Percentiles rank a stretch among this genome's conserved stretches.
Conservation (phyloP, 2,888 invertebrate species). For the Alsophila aescularia region DNA sequence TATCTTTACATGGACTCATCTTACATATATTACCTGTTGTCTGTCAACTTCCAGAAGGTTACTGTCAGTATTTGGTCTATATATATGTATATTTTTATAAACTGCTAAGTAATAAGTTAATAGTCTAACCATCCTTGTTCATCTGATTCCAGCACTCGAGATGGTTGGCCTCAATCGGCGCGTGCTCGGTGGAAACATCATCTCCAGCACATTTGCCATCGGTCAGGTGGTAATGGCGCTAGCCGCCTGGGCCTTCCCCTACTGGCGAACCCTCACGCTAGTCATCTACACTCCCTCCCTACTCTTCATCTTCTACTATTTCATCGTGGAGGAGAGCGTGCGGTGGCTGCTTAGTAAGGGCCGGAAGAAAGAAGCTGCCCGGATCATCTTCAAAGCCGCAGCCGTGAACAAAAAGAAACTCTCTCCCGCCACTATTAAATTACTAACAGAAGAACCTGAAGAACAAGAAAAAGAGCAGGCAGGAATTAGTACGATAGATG, state of each 20-base stretch:
- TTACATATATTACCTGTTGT: no score
- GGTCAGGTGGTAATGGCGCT: constrained; percentile 87
- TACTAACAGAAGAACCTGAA: constrained; percentile 40
- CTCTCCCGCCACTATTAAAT: constrained; percentile 56
- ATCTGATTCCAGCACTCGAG: constrained; percentile 84
- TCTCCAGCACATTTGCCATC: constrained; percentile 86
- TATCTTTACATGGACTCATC: no score
- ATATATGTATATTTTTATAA: no score
- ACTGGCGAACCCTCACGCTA: constrained; percentile 87
- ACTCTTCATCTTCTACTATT: constrained; percentile 85
- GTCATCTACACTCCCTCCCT: constrained; percentile 86
- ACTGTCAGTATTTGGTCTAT: no score
- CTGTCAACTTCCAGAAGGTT: no score
- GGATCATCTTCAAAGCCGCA: constrained; percentile 79
- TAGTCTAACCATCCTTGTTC: no score
- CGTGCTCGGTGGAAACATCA: constrained; percentile 87
- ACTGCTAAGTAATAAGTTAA: no score
- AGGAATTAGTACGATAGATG: constrained; percentile 18
- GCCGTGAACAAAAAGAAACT: constrained; percentile 69
- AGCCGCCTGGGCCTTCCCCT: constrained; percentile 85
- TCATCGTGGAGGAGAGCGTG: constrained; percentile 86
- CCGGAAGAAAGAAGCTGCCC: constrained; percentile 77
- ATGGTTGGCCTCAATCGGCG: constrained; percentile 87
- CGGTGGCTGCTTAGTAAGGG: constrained; percentile 89
- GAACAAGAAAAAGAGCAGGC: background rate